These are phyloP conservation scores for Takifugu ocellatus DNA, from an alignment of 2,797 vertebrate species.

Conservation along the genomic window DNA sequence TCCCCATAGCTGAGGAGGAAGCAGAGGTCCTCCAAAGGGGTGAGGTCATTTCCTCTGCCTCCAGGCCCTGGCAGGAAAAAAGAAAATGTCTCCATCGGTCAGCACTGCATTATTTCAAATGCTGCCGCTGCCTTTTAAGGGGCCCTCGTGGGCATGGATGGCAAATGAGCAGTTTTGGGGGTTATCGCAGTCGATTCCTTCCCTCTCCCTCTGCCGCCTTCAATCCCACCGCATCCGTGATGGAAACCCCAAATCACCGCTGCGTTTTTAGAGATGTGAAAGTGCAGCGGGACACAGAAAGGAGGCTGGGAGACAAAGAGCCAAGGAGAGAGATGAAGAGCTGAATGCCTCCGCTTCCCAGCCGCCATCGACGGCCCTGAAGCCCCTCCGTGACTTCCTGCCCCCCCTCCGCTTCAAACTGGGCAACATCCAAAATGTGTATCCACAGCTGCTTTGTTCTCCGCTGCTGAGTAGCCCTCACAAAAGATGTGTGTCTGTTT, in stretches of 20 bases:
- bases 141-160: slow-evolving; percentile 70
- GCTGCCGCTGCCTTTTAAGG: slow-evolving; percentile 74
- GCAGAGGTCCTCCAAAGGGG: slow-evolving; percentile 79
- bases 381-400: slow-evolving; percentile 63
- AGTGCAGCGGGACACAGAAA: slow-evolving; percentile 25
- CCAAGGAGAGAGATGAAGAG: slow-evolving; percentile 46
- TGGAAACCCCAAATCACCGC: slow-evolving; percentile 45
- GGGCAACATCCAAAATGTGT: slow-evolving; percentile 47
- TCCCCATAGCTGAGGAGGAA: slow-evolving; percentile 77
- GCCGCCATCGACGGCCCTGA: slow-evolving; percentile 47
- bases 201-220: slow-evolving; percentile 33
- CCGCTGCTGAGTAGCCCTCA: slow-evolving; percentile 24
- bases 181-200: slow-evolving; percentile 52
- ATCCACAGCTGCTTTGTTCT: slow-evolving; percentile 34
- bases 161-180: slow-evolving; percentile 71
- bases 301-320: slow-evolving; percentile 10
- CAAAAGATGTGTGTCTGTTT: slow-evolving; percentile 24
- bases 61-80: slow-evolving; percentile 75
- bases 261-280: slow-evolving; percentile 42
- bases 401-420: slow-evolving; percentile 52
- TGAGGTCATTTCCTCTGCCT: slow-evolving; percentile 88
- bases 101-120: slow-evolving; percentile 79
- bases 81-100: slow-evolving; percentile 76
- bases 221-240: slow-evolving; percentile 38
- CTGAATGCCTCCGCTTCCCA: slow-evolving; percentile 49